These are phyloP conservation scores for Nomada ruficornis DNA, from an alignment of 2,888 invertebrate species.

Conservation along the genomic window DNA sequence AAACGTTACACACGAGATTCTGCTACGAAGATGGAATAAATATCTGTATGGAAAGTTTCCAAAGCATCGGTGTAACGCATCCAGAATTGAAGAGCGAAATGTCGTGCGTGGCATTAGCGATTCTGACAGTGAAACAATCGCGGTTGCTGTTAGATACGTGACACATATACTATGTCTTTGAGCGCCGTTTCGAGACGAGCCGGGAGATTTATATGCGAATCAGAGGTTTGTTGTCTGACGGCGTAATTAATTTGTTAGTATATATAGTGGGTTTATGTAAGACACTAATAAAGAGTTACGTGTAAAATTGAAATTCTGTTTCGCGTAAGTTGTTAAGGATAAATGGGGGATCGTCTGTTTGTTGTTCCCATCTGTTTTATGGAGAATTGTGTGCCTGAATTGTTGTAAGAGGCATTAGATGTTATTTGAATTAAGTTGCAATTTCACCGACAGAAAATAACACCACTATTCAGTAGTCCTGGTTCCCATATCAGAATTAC, in stretches of 20 bases:
- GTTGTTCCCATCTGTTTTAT: conserved; percentile 3
- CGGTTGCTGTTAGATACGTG: conserved; percentile 30
- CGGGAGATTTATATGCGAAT: conserved; percentile 10
- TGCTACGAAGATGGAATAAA: conserved; percentile 23
- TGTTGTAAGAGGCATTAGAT: background rate
- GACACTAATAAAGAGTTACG: background rate
- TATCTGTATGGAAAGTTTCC: conserved; percentile 39
- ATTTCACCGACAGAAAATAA: too few species aligned
- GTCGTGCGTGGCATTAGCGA: conserved; percentile 22
- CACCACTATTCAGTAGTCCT: too few species aligned
- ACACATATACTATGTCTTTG: background rate
- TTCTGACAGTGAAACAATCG: conserved; percentile 21
- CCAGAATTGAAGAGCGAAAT: conserved; percentile 5
- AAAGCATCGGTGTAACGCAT: conserved; percentile 3
- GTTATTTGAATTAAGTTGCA: too few species aligned
- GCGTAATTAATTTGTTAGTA: background rate
- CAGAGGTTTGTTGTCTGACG: background rate
- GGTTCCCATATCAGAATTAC: too few species aligned
- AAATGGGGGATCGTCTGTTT: background rate
- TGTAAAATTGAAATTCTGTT: background rate
- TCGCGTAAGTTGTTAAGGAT: background rate
- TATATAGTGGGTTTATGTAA: background rate
- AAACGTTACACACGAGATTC: conserved; percentile 10
- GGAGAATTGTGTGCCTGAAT: background rate
- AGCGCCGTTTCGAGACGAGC: background rate